These are phyloP conservation scores for Odocoileus hemionus DNA, from an alignment of 2,113 vertebrate species.

Conservation along the genomic window DNA sequence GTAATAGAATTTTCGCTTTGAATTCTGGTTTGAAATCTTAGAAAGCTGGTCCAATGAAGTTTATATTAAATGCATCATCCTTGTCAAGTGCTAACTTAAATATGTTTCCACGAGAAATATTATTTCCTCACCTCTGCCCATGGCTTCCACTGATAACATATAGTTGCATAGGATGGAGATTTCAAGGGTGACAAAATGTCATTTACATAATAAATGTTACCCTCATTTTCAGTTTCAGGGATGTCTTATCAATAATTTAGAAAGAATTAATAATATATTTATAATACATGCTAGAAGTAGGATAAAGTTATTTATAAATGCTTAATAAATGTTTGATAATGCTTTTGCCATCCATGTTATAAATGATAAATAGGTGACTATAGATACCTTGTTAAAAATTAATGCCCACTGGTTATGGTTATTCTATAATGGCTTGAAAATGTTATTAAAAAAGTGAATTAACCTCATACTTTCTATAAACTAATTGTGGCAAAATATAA, in stretches of 20 bases:
- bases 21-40: background rate
- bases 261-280: slow-evolving; percentile 66
- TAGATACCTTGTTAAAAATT: slow-evolving; percentile 71
- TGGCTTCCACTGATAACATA: background rate
- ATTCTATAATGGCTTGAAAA: slow-evolving; percentile 55
- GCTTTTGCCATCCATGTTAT: slow-evolving; percentile 65
- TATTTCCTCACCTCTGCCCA: background rate
- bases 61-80: background rate
- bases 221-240: slow-evolving; percentile 44
- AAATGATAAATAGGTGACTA: slow-evolving; percentile 63
- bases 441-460: slow-evolving; percentile 59
- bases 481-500: slow-evolving; percentile 53
- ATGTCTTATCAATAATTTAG: slow-evolving; percentile 71
- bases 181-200: slow-evolving; percentile 60
- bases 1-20: background rate
- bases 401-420: slow-evolving; percentile 39
- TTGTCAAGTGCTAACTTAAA: background rate
- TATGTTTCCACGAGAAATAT: background rate
- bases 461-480: slow-evolving; percentile 25
- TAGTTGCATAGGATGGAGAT: background rate
- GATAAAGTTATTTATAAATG: slow-evolving; percentile 70
- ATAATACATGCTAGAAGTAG: slow-evolving; percentile 53
- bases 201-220: slow-evolving; percentile 40
- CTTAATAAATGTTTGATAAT: slow-evolving; percentile 74
- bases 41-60: background rate